These are phyloP conservation scores for Eulithis testata DNA, from an alignment of 2,888 invertebrate species.

Conservation along the genomic window DNA sequence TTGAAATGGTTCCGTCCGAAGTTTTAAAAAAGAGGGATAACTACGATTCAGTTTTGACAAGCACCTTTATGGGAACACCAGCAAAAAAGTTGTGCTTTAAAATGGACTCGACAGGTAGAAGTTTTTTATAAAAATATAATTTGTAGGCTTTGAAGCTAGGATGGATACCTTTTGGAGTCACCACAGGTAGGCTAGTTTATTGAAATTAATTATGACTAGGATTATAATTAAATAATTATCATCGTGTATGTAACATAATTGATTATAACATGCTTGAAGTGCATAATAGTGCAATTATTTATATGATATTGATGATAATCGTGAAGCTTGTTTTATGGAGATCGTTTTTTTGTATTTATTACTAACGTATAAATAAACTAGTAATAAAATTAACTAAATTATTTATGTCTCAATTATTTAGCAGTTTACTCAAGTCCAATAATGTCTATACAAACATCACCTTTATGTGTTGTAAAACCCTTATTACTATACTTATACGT, in stretches of 20 bases:
- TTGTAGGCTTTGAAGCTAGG: background rate
- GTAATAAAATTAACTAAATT: too few relatives aligned
- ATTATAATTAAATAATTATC: conserved; percentile 7
- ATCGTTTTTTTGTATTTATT: conserved; percentile 8
- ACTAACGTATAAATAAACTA: background rate
- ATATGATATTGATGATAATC: conserved; percentile 4
- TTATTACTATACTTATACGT: too few relatives aligned
- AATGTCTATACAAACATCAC: too few relatives aligned
- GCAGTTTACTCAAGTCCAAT: too few relatives aligned
- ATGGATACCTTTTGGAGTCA: background rate
- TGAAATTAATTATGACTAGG: background rate
- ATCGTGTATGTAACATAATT: conserved; percentile 3
- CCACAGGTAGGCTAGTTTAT: background rate
- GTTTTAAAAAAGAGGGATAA: background rate
- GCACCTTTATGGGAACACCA: background rate
- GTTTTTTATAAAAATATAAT: background rate
- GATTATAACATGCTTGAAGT: conserved; percentile 1
- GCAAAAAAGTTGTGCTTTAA: background rate
- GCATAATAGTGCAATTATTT: conserved; percentile 11
- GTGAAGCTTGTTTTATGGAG: conserved; percentile 2
- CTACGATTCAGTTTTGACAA: background rate
- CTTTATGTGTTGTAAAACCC: too few relatives aligned
- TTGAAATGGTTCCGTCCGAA: too few relatives aligned
- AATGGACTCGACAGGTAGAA: background rate
- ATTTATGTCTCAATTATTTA: too few relatives aligned